Evolutionary conservation across 2,888 invertebrate species (phyloP), one percentile per base, ranked within the genome.

Genomic region (Silvanus unidentatus): DNA sequence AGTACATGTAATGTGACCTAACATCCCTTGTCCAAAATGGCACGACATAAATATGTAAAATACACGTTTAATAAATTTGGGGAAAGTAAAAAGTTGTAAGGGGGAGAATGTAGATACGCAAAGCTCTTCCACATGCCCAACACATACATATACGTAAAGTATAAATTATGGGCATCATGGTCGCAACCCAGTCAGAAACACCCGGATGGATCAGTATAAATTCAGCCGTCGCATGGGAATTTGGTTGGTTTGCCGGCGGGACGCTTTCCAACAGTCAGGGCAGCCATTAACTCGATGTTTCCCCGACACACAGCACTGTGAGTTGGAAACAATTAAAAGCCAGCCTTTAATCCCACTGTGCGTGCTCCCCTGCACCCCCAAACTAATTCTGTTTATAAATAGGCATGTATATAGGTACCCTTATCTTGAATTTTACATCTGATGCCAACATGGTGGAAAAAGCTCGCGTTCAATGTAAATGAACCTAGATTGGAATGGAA

Each of bases 271-370:
- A 54, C 48, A 54, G 59, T 59, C 58, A 55, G 54, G 56, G 55
- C 61, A 50, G 57, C 59, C 60, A 63, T 63, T 63, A 63, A 63
- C 58, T 52, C 57, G 59, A 57, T 59, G 59, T 54, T 59, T 58
- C 22, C 55, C 56, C 55, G 59, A 53, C 57, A 54, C n/a, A 22
- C 22, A 22, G 22, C 22, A 22, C 22, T 5, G 4, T 22, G 22
- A 5, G 22, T 58, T 53, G 55, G 47, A 49, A 56, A 63, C 63
- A 64, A 64, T 64, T 64, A 64, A 62, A 63, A 56, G 58, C 55
- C 54, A 49, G 55, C 53, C 22, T 58, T 61, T 61, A 63, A 63
- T 60, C 63, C 62, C 52, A 49, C 52, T 57, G 58, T 53, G 58
- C 53, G 22, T 8, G 8, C 22, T 5, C 22, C 22, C 22, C 22